Evolutionary conservation across 92 coral and sea anemone species (phyloP), one percentile per base, ranked within the genome.

Genomic region (Actinernus sp.): DNA sequence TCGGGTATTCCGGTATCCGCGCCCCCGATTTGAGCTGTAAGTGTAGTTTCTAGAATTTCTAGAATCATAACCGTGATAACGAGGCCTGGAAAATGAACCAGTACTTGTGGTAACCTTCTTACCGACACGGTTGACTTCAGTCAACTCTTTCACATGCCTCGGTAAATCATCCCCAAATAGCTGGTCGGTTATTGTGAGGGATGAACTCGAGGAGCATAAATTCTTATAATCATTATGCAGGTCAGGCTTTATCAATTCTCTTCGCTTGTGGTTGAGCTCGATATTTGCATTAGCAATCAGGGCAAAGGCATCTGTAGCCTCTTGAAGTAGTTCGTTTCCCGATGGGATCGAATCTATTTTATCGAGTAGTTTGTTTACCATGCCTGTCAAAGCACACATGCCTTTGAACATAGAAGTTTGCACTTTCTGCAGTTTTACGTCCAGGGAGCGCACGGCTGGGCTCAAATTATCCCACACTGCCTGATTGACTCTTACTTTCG

Each of bases 181-280:
- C 49, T 46, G 76, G 59, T 65, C 59, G n/a, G 73, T 66, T 17
- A 71, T 67, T 53, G 78, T 33, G 36, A 66, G 1, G n/a, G n/a
- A n/a, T 29, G 27, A 60, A 30, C 62, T 41, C 26, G 68, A 58
- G 25, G 81, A 55, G 70, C 76, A 71, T 45, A 31, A 68, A 52
- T 55, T 62, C 53, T 20, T 61, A 46, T 55, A 68, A 4, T 77
- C 70, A n/a, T 31, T 31, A 38, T 83, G 56, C 25, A 76, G 43
- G 66, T 76, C 80, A 17, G 85, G 85, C 50, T 76, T 83, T n/a
- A 76, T 76, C 61, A 83, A 39, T 32, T 76, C 68, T 61, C 44
- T 61, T 3, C 70, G 69, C 44, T 73, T 19, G 26, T 51, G 37
- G n/a, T 83, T 76, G 20, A 76, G 73, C 49, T 83, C 14, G 27